A percentile compares a stretch with the other conserved stretches of the same genome.
These are phyloP conservation scores for Tetragnatha montana DNA, from an alignment of 2,888 invertebrate species.

Conservation along the genomic window DNA sequence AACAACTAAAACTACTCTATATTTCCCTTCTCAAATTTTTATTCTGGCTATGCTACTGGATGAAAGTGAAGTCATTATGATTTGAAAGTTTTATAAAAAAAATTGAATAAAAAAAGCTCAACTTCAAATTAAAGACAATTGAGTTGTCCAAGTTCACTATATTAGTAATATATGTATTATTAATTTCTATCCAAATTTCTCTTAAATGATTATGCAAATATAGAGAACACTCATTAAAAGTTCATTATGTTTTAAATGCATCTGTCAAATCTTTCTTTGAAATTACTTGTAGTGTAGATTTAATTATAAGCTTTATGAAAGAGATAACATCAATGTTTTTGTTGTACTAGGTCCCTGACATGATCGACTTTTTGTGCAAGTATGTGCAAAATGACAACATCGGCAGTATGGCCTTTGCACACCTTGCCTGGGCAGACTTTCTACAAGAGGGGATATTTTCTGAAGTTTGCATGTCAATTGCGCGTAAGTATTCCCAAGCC, in stretches of 20 bases:
- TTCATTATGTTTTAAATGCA: not conserved
- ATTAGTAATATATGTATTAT: too few relatives aligned
- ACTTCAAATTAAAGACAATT: too few relatives aligned
- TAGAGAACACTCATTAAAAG: not conserved
- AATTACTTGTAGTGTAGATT: too few relatives aligned
- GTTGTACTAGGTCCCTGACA: constrained; percentile 66
- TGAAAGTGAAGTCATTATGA: too few relatives aligned
- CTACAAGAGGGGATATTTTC: constrained; percentile 70
- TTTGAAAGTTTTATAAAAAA: too few relatives aligned
- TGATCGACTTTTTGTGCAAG: constrained; percentile 70
- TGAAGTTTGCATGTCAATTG: constrained; percentile 63
- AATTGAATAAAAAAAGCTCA: too few relatives aligned
- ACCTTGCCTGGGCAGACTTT: constrained; percentile 72
- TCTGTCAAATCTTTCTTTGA: not conserved
- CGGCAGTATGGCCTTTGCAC: constrained; percentile 71
- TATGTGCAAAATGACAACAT: constrained; percentile 72
- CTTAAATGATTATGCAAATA: not conserved
- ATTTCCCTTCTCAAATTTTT: too few relatives aligned
- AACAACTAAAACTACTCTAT: too few relatives aligned
- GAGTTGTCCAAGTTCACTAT: too few relatives aligned
- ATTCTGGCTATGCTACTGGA: too few relatives aligned
- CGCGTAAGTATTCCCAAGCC: constrained; percentile 67
- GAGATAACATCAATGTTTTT: not conserved
- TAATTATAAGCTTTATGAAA: too few relatives aligned
- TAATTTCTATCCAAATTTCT: too few relatives aligned